phyloP scores from a whole-genome alignment of 2,888 invertebrate genomes.

The Parnassius mnemosyne region DNA sequence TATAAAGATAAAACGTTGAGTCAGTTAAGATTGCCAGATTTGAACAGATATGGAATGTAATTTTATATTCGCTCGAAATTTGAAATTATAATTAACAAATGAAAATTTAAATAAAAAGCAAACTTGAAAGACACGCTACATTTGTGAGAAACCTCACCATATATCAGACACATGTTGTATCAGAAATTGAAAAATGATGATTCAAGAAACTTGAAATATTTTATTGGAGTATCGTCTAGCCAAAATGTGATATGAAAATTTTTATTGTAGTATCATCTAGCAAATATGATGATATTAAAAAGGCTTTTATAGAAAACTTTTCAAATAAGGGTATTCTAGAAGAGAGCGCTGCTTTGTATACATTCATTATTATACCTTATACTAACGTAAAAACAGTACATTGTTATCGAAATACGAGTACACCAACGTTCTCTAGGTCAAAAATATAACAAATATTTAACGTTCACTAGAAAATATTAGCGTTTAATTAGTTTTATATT shows the following conservation, averaged over 20 bases:
- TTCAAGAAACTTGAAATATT: no score
- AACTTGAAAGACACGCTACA: not conserved
- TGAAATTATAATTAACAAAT: no score
- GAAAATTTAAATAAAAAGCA: not conserved
- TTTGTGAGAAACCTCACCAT: no score
- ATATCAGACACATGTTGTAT: no score
- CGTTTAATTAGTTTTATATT: slow-evolving; percentile 64
- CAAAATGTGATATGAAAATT: no score
- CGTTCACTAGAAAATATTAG: slow-evolving; percentile 57
- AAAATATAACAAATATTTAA: slow-evolving; percentile 65
- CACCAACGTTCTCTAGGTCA: slow-evolving; percentile 53
- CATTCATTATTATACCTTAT: slow-evolving; percentile 40
- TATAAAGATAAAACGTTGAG: slow-evolving; percentile 38
- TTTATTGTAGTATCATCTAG: no score
- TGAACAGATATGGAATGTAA: slow-evolving; percentile 26
- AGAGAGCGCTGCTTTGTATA: slow-evolving; percentile 29
- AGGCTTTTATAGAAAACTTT: not conserved
- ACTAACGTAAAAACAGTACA: slow-evolving; percentile 60
- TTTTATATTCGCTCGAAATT: not conserved
- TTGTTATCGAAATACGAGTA: slow-evolving; percentile 48
- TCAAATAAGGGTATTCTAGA: slow-evolving; percentile 12
- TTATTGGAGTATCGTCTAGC: no score
- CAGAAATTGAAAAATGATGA: no score
- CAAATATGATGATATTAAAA: no score
- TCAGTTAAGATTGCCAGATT: slow-evolving; percentile 17